Percentiles rank a stretch among this genome's conserved stretches.
phyloP scores from a whole-genome alignment of 2,888 invertebrate species.

The Chrysolina oricalcia region DNA sequence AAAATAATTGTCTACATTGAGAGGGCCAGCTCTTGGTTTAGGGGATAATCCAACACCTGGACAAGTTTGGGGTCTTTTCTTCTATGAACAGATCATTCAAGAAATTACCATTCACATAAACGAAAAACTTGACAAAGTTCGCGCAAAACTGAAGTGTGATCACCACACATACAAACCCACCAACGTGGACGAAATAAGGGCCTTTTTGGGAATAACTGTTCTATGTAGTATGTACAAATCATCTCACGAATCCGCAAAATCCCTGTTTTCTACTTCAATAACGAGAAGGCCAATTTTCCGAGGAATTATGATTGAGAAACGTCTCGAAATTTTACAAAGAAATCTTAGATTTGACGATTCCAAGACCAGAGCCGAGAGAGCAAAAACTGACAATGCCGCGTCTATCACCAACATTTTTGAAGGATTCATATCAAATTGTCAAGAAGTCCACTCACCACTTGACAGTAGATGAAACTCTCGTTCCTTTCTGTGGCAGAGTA shows the following conservation, averaged over 20 bases:
- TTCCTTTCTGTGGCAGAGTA: conserved; percentile 57
- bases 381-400: conserved; percentile 46
- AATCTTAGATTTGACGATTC: background rate
- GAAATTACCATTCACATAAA: no score
- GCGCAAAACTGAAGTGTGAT: background rate
- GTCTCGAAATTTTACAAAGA: background rate
- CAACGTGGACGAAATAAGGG: background rate
- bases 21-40: no score
- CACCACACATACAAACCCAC: background rate
- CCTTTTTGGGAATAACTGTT: background rate
- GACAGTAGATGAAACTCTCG: conserved; percentile 60
- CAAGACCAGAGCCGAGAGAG: conserved; percentile 40
- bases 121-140: background rate
- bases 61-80: no score
- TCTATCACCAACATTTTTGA: conserved; percentile 38
- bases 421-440: conserved; percentile 36
- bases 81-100: no score
- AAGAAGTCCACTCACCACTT: conserved; percentile 15
- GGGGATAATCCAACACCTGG: no score
- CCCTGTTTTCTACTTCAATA: background rate
- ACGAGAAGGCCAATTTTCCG: background rate
- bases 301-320: background rate
- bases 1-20: no score
- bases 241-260: background rate
- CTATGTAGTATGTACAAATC: background rate